phyloP scores from a whole-genome alignment of 2,797 vertebrate species.

The Ctenopoma kingsleyae region DNA sequence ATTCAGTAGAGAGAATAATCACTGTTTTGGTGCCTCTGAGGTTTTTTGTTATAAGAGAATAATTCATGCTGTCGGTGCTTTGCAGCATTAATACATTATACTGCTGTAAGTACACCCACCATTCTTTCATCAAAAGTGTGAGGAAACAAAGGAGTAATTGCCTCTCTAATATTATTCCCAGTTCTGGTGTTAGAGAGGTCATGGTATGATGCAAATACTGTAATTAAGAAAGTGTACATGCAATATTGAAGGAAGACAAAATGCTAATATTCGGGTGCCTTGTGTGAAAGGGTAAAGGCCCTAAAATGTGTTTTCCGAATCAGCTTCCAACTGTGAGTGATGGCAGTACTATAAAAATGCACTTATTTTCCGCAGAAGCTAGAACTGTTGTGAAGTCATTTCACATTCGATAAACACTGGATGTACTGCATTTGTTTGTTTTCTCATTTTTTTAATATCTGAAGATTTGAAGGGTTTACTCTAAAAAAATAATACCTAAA shows the following conservation, averaged over 20 bases:
- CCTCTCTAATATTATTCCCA: constrained; percentile 56
- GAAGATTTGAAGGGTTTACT: background rate
- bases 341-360: background rate
- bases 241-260: constrained; percentile 36
- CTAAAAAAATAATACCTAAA: background rate
- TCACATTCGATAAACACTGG: background rate
- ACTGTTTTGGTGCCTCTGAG: constrained; percentile 61
- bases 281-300: constrained; percentile 1
- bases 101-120: constrained; percentile 46
- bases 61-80: constrained; percentile 65
- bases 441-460: background rate
- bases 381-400: background rate
- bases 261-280: constrained; percentile 1
- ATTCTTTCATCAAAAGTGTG: constrained; percentile 57
- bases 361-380: background rate
- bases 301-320: background rate
- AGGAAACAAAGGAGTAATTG: constrained; percentile 63
- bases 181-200: constrained; percentile 40
- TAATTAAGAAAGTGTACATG: constrained; percentile 56
- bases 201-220: constrained; percentile 48
- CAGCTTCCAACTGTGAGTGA: background rate
- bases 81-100: constrained; percentile 71
- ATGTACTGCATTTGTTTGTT: background rate
- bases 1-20: constrained; percentile 64
- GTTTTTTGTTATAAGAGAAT: constrained; percentile 67